Conservation (phyloP, 2,113 vertebrate genomes). For the Corvus cornix region DNA sequence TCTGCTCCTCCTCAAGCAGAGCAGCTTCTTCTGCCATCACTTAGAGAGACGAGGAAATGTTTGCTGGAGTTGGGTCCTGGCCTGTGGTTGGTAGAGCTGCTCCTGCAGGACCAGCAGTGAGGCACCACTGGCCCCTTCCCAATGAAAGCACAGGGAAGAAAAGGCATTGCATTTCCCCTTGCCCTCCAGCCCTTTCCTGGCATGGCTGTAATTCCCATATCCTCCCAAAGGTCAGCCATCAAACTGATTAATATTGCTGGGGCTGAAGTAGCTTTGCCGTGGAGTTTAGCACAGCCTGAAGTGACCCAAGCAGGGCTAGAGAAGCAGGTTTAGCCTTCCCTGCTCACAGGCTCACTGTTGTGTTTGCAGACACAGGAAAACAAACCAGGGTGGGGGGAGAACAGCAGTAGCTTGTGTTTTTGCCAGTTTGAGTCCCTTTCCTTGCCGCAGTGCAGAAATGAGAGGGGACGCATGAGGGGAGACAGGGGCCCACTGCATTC, state of each 20-base stretch:
- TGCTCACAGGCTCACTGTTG: background rate
- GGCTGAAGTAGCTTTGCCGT: background rate
- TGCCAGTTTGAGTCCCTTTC: background rate
- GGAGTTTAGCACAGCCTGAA: background rate
- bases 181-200: background rate
- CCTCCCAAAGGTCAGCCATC: background rate
- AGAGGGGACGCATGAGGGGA: background rate
- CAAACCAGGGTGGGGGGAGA: fast-evolving
- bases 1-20: background rate
- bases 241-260: background rate
- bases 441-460: background rate
- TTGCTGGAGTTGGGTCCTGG: background rate
- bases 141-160: background rate
- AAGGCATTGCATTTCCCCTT: background rate
- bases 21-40: background rate
- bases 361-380: background rate
- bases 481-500: background rate
- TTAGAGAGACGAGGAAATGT: background rate
- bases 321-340: background rate
- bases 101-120: background rate
- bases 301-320: background rate
- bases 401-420: background rate
- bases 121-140: background rate
- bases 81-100: fast-evolving
- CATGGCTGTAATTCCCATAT: fast-evolving